Evolutionary conservation across 2,888 invertebrate species (phyloP).

Genomic region (Drosophila merina): DNA sequence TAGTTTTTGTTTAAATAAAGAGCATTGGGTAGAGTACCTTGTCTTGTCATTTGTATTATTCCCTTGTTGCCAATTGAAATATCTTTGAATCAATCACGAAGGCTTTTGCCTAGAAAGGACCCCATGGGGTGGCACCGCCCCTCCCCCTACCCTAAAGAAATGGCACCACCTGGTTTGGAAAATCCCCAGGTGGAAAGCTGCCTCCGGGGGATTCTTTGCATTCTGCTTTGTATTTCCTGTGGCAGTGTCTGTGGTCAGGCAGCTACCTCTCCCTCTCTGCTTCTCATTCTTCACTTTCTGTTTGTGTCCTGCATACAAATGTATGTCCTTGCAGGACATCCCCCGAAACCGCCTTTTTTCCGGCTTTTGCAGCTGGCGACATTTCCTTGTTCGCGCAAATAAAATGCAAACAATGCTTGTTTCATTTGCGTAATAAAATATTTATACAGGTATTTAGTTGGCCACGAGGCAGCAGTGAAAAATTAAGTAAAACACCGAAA

Average conservation of each 20-base stretch:
- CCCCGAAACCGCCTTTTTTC: conserved; percentile 5
- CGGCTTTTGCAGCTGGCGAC: conserved; percentile 54
- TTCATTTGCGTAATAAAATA: conserved; percentile 78
- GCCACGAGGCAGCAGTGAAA: conserved; percentile 47
- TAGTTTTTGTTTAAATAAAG: too few relatives aligned
- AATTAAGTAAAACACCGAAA: conserved; percentile 44
- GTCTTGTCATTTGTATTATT: background rate
- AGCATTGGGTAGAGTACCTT: background rate
- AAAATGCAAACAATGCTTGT: conserved; percentile 78
- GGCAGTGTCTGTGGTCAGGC: conserved; percentile 42
- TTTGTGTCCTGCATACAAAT: conserved; percentile 41
- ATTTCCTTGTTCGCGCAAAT: conserved; percentile 54
- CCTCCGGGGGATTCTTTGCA: conserved; percentile 42
- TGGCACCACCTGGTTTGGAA: conserved; percentile 5
- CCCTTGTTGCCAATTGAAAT: conserved; percentile 8
- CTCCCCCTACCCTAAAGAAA: background rate
- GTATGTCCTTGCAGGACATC: conserved; percentile 13
- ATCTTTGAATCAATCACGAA: conserved; percentile 37
- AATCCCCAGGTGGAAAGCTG: conserved; percentile 18
- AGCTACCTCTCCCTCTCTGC: background rate
- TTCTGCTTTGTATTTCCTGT: conserved; percentile 55
- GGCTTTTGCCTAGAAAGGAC: conserved; percentile 20
- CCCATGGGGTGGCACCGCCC: conserved; percentile 1
- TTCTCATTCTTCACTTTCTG: background rate
- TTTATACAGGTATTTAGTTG: conserved; percentile 77